Evolutionary conservation across 1,140 invertebrate species (phyloP).

Genomic region (Chironomus tepperi): DNA sequence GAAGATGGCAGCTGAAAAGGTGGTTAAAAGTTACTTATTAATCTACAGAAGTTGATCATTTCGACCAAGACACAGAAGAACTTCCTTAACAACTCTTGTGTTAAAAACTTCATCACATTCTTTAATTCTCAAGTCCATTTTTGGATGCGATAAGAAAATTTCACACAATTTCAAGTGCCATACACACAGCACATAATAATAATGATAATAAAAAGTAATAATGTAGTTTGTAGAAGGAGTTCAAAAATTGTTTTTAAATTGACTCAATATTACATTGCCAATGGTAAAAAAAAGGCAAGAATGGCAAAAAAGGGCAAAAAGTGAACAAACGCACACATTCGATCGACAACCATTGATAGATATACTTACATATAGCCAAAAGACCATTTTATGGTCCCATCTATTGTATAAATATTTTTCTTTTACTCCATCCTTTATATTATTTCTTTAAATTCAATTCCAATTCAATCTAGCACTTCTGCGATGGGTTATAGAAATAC

Average conservation of each 20-base stretch:
- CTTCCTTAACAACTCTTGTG: too few species aligned
- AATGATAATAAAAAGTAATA: background rate
- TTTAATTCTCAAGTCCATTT: too few species aligned
- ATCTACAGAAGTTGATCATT: too few species aligned
- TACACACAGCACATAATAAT: background rate
- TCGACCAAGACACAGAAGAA: too few species aligned
- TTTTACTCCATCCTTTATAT: background rate
- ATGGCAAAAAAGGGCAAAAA: background rate
- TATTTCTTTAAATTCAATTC: background rate
- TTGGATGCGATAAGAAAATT: too few species aligned
- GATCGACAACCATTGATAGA: background rate
- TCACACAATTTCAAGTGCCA: too few species aligned
- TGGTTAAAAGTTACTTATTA: too few species aligned
- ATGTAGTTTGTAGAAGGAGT: background rate
- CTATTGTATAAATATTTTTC: slow-evolving; percentile 14
- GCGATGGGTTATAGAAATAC: background rate
- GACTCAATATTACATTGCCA: background rate
- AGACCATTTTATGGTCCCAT: background rate
- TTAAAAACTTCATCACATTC: too few species aligned
- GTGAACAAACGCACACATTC: background rate
- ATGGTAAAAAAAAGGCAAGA: background rate
- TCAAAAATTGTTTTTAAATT: slow-evolving; percentile 4
- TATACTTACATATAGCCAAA: background rate
- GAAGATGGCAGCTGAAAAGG: too few species aligned
- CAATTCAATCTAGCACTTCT: background rate